Conservation (phyloP, 2,888 invertebrate genomes). For the Catocala nupta region DNA sequence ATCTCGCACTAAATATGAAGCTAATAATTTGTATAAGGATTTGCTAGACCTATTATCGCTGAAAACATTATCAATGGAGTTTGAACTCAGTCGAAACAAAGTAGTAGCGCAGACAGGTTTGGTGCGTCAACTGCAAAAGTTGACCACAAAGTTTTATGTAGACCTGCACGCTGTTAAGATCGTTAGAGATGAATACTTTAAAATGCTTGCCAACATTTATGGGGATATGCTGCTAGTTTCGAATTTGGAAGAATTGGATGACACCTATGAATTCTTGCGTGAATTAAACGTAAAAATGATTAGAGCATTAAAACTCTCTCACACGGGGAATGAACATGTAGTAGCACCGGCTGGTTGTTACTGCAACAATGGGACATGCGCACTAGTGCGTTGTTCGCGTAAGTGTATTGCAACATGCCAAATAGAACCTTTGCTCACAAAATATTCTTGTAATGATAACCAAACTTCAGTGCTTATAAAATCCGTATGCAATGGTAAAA, state of each 20-base stretch:
- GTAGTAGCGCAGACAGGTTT: constrained; percentile 52
- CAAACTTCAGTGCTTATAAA: constrained; percentile 59
- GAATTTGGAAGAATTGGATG: constrained; percentile 52
- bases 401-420: constrained; percentile 66
- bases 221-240: constrained; percentile 49
- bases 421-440: constrained; percentile 62
- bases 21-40: constrained; percentile 58
- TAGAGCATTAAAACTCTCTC: constrained; percentile 66
- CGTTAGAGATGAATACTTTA: constrained; percentile 63
- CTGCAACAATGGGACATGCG: constrained; percentile 65
- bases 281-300: constrained; percentile 65
- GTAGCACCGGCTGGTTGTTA: constrained; percentile 61
- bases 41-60: constrained; percentile 56
- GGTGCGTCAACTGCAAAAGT: constrained; percentile 58
- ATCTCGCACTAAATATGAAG: constrained; percentile 61
- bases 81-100: constrained; percentile 46
- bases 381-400: constrained; percentile 60
- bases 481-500: constrained; percentile 67
- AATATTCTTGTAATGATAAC: constrained; percentile 59
- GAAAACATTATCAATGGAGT: constrained; percentile 57
- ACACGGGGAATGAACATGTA: constrained; percentile 68
- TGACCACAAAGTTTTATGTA: constrained; percentile 44
- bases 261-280: constrained; percentile 59
- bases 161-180: constrained; percentile 51
- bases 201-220: constrained; percentile 59